Evolutionary conservation across 2,113 vertebrate genomes (phyloP).

Genomic region (Psittacula cyanocephala): DNA sequence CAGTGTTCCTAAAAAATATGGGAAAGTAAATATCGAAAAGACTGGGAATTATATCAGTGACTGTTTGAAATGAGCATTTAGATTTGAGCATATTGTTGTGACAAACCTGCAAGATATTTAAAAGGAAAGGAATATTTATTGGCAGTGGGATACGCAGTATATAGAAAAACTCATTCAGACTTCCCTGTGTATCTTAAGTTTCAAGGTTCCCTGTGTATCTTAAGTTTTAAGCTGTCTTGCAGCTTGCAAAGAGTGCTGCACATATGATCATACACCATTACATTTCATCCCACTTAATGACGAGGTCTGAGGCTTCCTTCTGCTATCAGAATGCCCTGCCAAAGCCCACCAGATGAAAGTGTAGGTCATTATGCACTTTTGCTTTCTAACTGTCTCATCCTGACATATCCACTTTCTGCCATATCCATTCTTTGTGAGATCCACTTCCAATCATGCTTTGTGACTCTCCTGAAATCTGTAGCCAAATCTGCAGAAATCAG

Average conservation of each 20-base stretch:
- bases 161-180: background rate
- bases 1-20: background rate
- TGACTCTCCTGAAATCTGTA: background rate
- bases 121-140: background rate
- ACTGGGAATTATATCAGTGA: background rate
- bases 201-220: background rate
- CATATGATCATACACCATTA: rapidly evolving
- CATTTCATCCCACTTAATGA: background rate
- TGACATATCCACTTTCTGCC: background rate
- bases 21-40: background rate
- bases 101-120: background rate
- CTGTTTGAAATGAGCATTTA: background rate
- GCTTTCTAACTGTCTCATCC: background rate
- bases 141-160: background rate
- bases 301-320: background rate
- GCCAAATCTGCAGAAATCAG: background rate
- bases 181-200: background rate
- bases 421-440: background rate
- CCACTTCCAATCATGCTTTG: background rate
- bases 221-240: background rate
- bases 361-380: background rate
- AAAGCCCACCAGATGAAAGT: background rate
- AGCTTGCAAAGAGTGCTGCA: background rate
- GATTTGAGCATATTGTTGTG: background rate
- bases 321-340: background rate